A percentile compares a stretch with the other conserved stretches of the same genome.
Conservation (phyloP, 2,888 invertebrate species). For the Parthenolecanium corni region DNA sequence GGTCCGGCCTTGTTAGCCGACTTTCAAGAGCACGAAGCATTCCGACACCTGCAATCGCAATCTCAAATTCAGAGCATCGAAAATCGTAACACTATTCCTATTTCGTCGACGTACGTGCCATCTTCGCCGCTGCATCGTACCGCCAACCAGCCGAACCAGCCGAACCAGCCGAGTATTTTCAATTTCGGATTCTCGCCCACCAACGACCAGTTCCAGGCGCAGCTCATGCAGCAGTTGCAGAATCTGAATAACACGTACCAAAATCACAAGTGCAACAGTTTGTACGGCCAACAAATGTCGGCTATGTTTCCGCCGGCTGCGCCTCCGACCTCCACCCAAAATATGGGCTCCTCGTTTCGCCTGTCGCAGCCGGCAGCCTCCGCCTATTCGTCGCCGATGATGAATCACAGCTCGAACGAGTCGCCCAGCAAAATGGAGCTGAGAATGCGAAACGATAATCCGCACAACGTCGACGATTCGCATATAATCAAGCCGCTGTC, state of each 20-base stretch:
- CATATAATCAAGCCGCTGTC: slow-evolving; percentile 57
- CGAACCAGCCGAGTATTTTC: slow-evolving; percentile 29
- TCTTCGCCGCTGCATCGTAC: slow-evolving; percentile 16
- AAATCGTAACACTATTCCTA: neutral
- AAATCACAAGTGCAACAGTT: slow-evolving; percentile 27
- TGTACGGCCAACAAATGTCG: slow-evolving; percentile 35
- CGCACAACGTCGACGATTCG: slow-evolving; percentile 32
- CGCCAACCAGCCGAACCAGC: slow-evolving; percentile 13
- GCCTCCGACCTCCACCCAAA: slow-evolving; percentile 35
- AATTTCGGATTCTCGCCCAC: slow-evolving; percentile 34
- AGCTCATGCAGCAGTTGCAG: slow-evolving; percentile 45
- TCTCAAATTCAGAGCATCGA: slow-evolving; percentile 21
- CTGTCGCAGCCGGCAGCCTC: slow-evolving; percentile 47
- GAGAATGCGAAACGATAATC: slow-evolving; percentile 36
- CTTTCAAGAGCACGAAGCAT: slow-evolving; percentile 29
- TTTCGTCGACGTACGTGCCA: slow-evolving; percentile 12
- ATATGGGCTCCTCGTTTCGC: slow-evolving; percentile 34
- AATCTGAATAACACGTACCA: slow-evolving; percentile 37
- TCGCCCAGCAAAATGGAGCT: slow-evolving; percentile 36
- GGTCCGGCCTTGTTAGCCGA: slow-evolving; percentile 30
- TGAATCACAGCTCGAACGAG: slow-evolving; percentile 32
- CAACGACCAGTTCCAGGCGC: slow-evolving; percentile 41
- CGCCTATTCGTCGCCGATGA: slow-evolving; percentile 38
- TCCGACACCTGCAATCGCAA: slow-evolving; percentile 25
- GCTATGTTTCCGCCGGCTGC: slow-evolving; percentile 37